Evolutionary conservation across 2,888 invertebrate species (phyloP).

Genomic region (Diachrysia chrysitis): DNA sequence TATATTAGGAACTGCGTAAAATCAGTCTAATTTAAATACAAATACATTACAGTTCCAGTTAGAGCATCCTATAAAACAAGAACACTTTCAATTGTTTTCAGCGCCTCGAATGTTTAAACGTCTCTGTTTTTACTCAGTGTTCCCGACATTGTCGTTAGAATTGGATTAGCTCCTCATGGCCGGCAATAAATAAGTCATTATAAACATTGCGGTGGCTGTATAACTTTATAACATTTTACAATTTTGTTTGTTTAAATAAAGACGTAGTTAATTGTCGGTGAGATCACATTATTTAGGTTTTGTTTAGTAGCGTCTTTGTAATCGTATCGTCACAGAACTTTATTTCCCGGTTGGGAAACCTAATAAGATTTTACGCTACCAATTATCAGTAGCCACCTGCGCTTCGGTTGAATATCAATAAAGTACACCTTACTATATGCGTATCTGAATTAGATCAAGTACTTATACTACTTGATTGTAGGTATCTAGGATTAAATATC

Average conservation of each 20-base stretch:
- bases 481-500: neutral
- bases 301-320: neutral
- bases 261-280: slow-evolving; percentile 33
- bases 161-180: slow-evolving; percentile 69
- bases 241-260: slow-evolving; percentile 49
- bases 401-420: neutral
- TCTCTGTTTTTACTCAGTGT: slow-evolving; percentile 49
- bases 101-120: slow-evolving; percentile 21
- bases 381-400: slow-evolving; percentile 1
- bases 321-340: neutral
- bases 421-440: neutral
- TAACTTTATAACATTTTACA: slow-evolving; percentile 48
- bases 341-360: neutral
- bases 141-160: slow-evolving; percentile 67
- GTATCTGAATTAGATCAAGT: too few species aligned
- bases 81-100: slow-evolving; percentile 24
- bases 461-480: too few species aligned
- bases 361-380: neutral
- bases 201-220: slow-evolving; percentile 55
- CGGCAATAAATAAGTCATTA: slow-evolving; percentile 65
- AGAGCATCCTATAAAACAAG: slow-evolving; percentile 13
- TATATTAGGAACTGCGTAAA: too few species aligned
- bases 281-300: neutral
- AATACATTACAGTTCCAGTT: neutral
- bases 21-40: neutral